These are phyloP conservation scores for Papilio dardanus DNA, from an alignment of 1,140 invertebrate genomes.

Conservation along the genomic window DNA sequence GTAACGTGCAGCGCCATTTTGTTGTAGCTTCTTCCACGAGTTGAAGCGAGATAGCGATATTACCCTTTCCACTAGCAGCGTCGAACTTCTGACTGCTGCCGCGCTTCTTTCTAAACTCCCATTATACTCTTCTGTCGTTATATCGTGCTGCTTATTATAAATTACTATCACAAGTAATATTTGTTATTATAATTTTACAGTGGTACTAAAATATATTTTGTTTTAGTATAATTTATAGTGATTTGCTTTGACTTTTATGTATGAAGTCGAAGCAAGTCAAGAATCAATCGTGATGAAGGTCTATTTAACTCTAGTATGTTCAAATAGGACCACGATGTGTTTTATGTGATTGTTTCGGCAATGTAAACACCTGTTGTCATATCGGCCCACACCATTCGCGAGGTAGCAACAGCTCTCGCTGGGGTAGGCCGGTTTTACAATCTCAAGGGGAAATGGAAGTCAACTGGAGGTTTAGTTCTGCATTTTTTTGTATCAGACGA, in stretches of 20 bases:
- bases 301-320: no score
- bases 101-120: background rate
- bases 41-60: conserved; percentile 51
- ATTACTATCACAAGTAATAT: background rate
- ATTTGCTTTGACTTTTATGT: background rate
- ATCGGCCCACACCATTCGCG: background rate
- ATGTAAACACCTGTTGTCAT: background rate
- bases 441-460: background rate
- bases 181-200: background rate
- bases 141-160: background rate
- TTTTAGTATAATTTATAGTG: background rate
- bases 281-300: background rate
- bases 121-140: background rate
- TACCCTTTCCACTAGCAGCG: conserved; percentile 9
- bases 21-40: conserved; percentile 55
- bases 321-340: no score
- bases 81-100: background rate
- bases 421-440: background rate
- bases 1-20: conserved; percentile 61
- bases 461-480: background rate
- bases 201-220: background rate
- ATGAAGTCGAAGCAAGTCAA: no score
- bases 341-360: no score
- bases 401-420: background rate
- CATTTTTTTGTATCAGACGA: background rate